phyloP scores from a whole-genome alignment of 2,888 invertebrate genomes.

The Dryobota labecula region DNA sequence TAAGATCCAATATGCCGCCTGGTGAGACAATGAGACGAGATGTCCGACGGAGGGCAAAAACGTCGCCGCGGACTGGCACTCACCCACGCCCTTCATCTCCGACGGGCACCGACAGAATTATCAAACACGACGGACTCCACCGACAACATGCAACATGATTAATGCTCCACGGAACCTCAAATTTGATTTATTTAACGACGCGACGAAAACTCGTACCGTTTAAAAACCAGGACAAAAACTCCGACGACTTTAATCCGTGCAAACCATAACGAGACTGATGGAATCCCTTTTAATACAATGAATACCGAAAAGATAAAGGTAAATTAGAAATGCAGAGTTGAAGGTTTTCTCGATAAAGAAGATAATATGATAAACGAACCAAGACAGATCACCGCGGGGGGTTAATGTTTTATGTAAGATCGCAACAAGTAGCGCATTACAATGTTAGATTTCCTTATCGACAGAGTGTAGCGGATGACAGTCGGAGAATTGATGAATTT shows the following conservation, averaged over 20 bases:
- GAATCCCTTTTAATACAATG: conserved; percentile 65
- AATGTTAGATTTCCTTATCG: conserved; percentile 78
- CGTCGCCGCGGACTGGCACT: conserved; percentile 57
- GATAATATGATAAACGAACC: conserved; percentile 85
- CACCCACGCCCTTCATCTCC: conserved; percentile 72
- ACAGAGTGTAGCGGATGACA: conserved; percentile 61
- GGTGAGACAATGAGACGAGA: conserved; percentile 74
- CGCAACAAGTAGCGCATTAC: conserved; percentile 74
- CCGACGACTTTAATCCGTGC: conserved; percentile 72
- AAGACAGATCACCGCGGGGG: conserved; percentile 83
- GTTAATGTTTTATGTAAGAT: conserved; percentile 86
- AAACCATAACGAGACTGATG: conserved; percentile 67
- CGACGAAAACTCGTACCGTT: conserved; percentile 71
- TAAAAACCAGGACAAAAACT: conserved; percentile 74
- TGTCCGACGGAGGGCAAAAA: conserved; percentile 69
- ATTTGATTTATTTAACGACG: conserved; percentile 82
- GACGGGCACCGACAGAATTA: conserved; percentile 67
- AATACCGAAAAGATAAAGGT: conserved; percentile 71
- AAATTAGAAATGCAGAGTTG: conserved; percentile 80
- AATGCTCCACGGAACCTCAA: conserved; percentile 77
- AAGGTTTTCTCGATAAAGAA: conserved; percentile 79
- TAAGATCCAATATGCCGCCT: conserved; percentile 69
- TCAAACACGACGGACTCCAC: conserved; percentile 67
- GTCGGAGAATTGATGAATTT: conserved; percentile 63
- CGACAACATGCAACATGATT: conserved; percentile 81